A percentile compares a stretch with the other conserved stretches of the same genome.
Conservation (phyloP, 2,888 invertebrate species). For the Brassicogethes aeneus region DNA sequence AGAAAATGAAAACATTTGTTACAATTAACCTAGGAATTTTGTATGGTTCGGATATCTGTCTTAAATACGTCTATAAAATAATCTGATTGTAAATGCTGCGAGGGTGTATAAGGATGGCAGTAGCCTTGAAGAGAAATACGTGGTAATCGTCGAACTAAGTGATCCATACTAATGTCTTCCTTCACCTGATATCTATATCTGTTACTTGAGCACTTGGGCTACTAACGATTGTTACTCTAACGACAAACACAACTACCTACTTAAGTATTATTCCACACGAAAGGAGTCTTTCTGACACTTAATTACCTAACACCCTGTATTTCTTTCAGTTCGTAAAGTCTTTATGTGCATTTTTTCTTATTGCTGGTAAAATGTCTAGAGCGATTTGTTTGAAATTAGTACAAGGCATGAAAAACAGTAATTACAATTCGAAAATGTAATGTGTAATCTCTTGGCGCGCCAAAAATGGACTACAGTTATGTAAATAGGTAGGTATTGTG, state of each 20-base stretch:
- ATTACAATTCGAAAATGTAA: too few relatives aligned
- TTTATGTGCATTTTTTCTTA: neutral
- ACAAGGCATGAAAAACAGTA: too few relatives aligned
- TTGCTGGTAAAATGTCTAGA: too few relatives aligned
- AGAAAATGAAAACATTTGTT: too few relatives aligned
- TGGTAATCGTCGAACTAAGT: conserved; percentile 12
- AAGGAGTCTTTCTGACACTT: too few relatives aligned
- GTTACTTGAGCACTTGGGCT: too few relatives aligned
- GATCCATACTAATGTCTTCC: conserved; percentile 13
- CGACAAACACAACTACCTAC: too few relatives aligned
- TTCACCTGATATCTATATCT: conserved; percentile 3
- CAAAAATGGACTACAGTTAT: neutral
- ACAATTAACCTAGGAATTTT: too few relatives aligned
- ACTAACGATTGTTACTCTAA: too few relatives aligned
- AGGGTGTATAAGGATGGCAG: conserved; percentile 1
- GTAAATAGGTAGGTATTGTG: neutral
- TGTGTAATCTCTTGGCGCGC: neutral
- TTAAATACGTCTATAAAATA: neutral
- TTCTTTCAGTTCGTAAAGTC: neutral
- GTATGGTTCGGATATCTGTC: neutral
- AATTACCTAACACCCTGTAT: too few relatives aligned
- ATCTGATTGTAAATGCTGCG: conserved; percentile 3
- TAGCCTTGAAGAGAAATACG: conserved; percentile 15
- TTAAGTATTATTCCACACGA: too few relatives aligned
- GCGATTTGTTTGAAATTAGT: too few relatives aligned